Base-by-base conservation (phyloP, 2,888 invertebrate species). In the Agriopis aurantiaria region DNA sequence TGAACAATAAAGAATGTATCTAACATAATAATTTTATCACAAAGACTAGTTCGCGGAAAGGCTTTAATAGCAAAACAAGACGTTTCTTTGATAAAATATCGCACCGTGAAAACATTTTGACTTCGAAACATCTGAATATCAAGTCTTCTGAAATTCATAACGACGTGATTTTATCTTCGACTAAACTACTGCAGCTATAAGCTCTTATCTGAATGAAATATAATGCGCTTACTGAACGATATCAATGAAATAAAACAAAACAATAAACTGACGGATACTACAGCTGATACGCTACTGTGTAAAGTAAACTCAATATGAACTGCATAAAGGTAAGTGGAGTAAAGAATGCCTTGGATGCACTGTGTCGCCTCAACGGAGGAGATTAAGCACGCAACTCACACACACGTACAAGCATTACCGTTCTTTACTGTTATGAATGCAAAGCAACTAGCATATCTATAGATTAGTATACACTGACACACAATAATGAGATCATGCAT, bases 331-430 rank as follows among this genome's bases (percentile, higher is more conserved):
- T 76, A 72, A 76, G 49, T 68, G 33, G 70, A 80, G 79, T 73
- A 76, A 83, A 81, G 76, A 78, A 78, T 78, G 77, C 75, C 75
- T 81, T 77, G 78, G 74, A 80, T 79, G 80, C 82, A 82, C 78
- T 68, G 59, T 61, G 70, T 61, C 64, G 74, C 80, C 82, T 86
- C 84, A 84, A 83, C 85, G 82, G 76, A 80, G 77, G 80, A 92
- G 91, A 93, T 93, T 92, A 90, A 90, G 91, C 90, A 92, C 92
- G 86, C 82, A 82, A 76, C 76, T 72, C 77, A 79, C 81, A 79
- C 80, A 75, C 76, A 65, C 77, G 76, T 55, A 64, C 61, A 78
- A 79, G 83, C 83, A 78, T 78, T 84, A 85, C 82, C 80, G 78
- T 78, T 77, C 79, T 64, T 67, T 75, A 69, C 71, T 75, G 72